A percentile compares a stretch with the other conserved stretches of the same genome.
These are phyloP conservation scores for Drosophila siamana DNA, from an alignment of 2,888 invertebrate genomes.

Conservation along the genomic window DNA sequence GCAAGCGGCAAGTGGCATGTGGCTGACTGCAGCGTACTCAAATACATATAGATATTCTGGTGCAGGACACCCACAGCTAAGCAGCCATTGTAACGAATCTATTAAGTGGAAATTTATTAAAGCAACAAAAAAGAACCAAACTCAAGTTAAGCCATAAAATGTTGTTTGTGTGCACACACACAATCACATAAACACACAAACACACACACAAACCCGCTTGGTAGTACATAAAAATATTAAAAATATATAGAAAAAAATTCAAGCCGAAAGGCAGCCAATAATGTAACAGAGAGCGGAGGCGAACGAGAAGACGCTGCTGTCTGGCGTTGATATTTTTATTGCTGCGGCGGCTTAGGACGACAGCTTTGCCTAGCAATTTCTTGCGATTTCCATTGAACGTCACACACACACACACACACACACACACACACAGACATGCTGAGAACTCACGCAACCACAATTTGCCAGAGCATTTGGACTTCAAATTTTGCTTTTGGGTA, in stretches of 20 bases:
- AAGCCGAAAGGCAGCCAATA: slow-evolving; percentile 49
- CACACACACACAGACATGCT: slow-evolving; percentile 10
- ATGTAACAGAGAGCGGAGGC: slow-evolving; percentile 8
- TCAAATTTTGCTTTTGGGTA: slow-evolving; percentile 21
- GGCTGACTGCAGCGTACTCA: slow-evolving; percentile 18
- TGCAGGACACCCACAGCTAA: slow-evolving; percentile 28
- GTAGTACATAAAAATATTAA: slow-evolving; percentile 73
- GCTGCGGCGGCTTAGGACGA: slow-evolving; percentile 62
- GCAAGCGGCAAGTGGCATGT: slow-evolving; percentile 12
- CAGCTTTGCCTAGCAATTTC: slow-evolving; percentile 39
- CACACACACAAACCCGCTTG: background rate
- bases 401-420: background rate
- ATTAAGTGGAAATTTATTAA: slow-evolving; percentile 82
- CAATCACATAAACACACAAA: slow-evolving; percentile 7
- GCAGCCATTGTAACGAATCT: slow-evolving; percentile 76
- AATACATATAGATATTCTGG: slow-evolving; percentile 4
- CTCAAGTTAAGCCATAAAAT: slow-evolving; percentile 72
- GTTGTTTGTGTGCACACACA: slow-evolving; percentile 31
- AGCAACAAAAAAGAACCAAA: slow-evolving; percentile 51
- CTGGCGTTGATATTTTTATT: slow-evolving; percentile 77
- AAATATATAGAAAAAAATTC: slow-evolving; percentile 42
- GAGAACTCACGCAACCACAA: slow-evolving; percentile 11
- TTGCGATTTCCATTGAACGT: slow-evolving; percentile 30
- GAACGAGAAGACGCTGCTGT: slow-evolving; percentile 10
- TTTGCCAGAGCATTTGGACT: slow-evolving; percentile 43